Conservation (phyloP, 2,113 vertebrate genomes). For the Rhinopithecus roxellana region DNA sequence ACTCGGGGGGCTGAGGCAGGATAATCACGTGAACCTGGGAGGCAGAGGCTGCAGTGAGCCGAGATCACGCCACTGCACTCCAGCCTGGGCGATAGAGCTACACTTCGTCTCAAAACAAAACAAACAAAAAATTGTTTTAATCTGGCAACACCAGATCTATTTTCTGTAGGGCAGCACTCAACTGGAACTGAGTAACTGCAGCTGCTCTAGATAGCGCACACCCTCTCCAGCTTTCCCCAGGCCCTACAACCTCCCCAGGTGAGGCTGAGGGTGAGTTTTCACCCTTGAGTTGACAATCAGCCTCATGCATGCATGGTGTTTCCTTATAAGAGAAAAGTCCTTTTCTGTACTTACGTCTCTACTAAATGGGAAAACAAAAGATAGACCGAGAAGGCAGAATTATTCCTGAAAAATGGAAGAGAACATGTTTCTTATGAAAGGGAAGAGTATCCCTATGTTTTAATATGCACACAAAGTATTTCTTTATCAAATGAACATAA, state of each 20-base stretch:
- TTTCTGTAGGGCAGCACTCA: not conserved
- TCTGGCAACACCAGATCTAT: not conserved
- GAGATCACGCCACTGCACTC: too few relatives aligned
- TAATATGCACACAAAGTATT: not conserved
- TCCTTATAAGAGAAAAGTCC: not conserved
- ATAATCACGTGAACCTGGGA: too few relatives aligned
- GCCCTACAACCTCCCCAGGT: not conserved
- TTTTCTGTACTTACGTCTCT: not conserved
- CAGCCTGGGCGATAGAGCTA: too few relatives aligned
- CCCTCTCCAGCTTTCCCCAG: not conserved
- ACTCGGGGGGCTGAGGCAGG: too few relatives aligned
- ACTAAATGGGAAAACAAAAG: not conserved
- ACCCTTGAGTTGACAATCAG: not conserved
- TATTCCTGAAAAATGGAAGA: constrained; percentile 17
- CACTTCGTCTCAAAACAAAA: not conserved
- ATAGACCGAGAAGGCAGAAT: not conserved
- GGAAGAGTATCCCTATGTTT: not conserved
- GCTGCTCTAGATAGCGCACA: not conserved
- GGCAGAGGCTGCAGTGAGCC: too few relatives aligned
- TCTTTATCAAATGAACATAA: constrained; percentile 11
- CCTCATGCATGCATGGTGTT: not conserved
- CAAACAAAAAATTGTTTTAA: not conserved
- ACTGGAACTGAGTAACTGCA: not conserved
- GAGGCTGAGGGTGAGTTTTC: not conserved
- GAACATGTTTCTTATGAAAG: not conserved